Percentiles rank a stretch among this genome's conserved stretches.
These are phyloP conservation scores for Atethmia centrago DNA, from an alignment of 2,888 invertebrate genomes.

Conservation along the genomic window DNA sequence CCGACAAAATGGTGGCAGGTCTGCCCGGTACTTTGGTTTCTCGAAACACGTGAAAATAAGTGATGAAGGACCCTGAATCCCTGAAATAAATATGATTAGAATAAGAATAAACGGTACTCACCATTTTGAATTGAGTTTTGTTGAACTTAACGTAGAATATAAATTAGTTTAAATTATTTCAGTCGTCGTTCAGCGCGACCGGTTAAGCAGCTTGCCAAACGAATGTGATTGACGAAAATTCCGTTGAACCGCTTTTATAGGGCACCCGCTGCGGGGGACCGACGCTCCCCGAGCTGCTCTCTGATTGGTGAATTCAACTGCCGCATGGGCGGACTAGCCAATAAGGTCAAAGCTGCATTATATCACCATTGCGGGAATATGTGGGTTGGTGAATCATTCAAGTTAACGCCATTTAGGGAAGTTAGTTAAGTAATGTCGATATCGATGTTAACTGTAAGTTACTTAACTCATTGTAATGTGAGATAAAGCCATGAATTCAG, in stretches of 20 bases:
- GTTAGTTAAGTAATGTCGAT: constrained; percentile 55
- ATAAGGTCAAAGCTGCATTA: constrained; percentile 85
- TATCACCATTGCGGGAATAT: constrained; percentile 89
- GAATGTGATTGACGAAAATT: constrained; percentile 88
- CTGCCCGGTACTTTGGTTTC: constrained; percentile 74
- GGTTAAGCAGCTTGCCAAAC: constrained; percentile 93
- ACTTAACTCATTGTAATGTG: background rate
- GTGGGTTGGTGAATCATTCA: constrained; percentile 84
- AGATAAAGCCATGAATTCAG: background rate
- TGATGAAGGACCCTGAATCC: constrained; percentile 22
- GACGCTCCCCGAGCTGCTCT: constrained; percentile 83
- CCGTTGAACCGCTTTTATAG: constrained; percentile 91
- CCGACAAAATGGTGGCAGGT: constrained; percentile 87
- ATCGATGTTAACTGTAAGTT: constrained; percentile 29
- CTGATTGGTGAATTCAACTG: constrained; percentile 87
- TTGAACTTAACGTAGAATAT: constrained; percentile 86
- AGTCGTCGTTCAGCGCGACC: constrained; percentile 91
- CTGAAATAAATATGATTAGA: constrained; percentile 42
- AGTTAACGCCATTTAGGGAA: constrained; percentile 69
- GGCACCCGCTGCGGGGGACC: constrained; percentile 83
- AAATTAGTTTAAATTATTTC: constrained; percentile 83
- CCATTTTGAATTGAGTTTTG: constrained; percentile 89
- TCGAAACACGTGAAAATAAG: constrained; percentile 51
- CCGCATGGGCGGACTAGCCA: constrained; percentile 87
- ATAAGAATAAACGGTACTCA: constrained; percentile 76